phyloP scores from a whole-genome alignment of 2,797 vertebrate species.

The Macropodus opercularis region DNA sequence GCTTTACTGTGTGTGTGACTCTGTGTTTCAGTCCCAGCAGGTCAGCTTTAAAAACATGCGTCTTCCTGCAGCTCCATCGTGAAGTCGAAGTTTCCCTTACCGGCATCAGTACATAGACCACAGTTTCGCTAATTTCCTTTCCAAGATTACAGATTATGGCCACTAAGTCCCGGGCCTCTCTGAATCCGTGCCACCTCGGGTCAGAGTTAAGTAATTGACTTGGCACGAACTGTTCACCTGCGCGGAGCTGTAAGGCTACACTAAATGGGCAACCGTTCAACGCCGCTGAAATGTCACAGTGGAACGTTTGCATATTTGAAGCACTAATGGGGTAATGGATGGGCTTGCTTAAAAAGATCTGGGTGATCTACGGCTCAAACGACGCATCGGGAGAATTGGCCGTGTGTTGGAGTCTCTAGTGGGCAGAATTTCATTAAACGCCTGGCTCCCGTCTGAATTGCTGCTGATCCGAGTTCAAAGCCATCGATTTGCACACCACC shows the following conservation, averaged over 20 bases:
- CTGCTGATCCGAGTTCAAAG: slow-evolving; percentile 63
- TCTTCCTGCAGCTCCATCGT: slow-evolving; percentile 6
- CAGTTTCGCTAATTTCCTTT: slow-evolving; percentile 28
- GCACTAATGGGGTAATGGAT: slow-evolving; percentile 26
- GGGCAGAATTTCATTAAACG: slow-evolving; percentile 62
- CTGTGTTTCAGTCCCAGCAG: slow-evolving; percentile 25
- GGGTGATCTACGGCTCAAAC: slow-evolving; percentile 33
- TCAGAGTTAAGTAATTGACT: slow-evolving; percentile 68
- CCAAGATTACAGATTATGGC: slow-evolving; percentile 36
- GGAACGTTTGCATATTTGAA: slow-evolving; percentile 38
- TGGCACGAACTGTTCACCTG: slow-evolving; percentile 42
- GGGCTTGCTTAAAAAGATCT: slow-evolving; percentile 17
- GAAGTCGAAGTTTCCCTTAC: slow-evolving; percentile 22
- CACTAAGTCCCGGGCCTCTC: slow-evolving; percentile 27
- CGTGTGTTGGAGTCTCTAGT: slow-evolving; percentile 28
- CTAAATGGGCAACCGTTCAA: slow-evolving; percentile 31
- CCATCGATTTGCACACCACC: slow-evolving; percentile 66
- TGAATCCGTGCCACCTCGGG: slow-evolving; percentile 32
- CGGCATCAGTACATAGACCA: slow-evolving; percentile 35
- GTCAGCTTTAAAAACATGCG: slow-evolving; percentile 5
- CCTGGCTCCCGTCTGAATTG: slow-evolving; percentile 58
- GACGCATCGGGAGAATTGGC: slow-evolving; percentile 45
- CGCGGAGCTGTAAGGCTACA: slow-evolving; percentile 7
- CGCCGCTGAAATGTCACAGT: slow-evolving; percentile 9
- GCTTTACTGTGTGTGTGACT: slow-evolving; percentile 33